Evolutionary conservation across 2,888 invertebrate genomes (phyloP).

Genomic region (Ephialtes manifestator): DNA sequence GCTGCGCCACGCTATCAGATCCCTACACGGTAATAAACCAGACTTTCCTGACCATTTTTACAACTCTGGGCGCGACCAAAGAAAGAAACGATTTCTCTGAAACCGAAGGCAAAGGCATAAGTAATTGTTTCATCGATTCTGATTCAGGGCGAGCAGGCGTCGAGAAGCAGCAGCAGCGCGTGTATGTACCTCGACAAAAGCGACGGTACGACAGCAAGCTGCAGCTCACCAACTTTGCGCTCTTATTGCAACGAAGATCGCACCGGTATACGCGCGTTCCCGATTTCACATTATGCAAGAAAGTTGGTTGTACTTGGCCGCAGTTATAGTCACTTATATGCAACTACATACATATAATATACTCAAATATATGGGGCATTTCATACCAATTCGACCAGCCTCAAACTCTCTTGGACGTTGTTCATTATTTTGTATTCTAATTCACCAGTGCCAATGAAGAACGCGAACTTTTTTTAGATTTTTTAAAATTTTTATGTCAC

Average conservation of each 20-base stretch:
- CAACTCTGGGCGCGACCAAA: neutral
- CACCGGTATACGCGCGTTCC: conserved; percentile 64
- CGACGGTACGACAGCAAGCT: conserved; percentile 54
- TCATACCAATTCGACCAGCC: no score
- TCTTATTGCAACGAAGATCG: conserved; percentile 25
- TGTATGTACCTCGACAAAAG: conserved; percentile 11
- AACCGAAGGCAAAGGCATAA: neutral
- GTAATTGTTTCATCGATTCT: conserved; percentile 35
- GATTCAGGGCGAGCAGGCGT: conserved; percentile 21
- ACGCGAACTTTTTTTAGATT: no score
- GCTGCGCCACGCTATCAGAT: conserved; percentile 10
- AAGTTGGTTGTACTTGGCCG: conserved; percentile 66
- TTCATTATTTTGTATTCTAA: no score
- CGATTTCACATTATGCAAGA: conserved; percentile 80
- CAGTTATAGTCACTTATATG: conserved; percentile 43
- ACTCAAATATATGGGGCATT: no score
- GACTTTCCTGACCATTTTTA: conserved; percentile 3
- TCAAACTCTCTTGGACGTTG: no score
- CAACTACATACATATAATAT: neutral
- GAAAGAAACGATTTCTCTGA: conserved; percentile 23
- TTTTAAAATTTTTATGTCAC: no score
- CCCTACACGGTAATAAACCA: neutral
- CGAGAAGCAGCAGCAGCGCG: neutral
- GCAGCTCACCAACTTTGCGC: conserved; percentile 29
- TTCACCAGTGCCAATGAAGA: no score